Conservation (phyloP, 1,140 invertebrate species). For the Drosophila auraria region DNA sequence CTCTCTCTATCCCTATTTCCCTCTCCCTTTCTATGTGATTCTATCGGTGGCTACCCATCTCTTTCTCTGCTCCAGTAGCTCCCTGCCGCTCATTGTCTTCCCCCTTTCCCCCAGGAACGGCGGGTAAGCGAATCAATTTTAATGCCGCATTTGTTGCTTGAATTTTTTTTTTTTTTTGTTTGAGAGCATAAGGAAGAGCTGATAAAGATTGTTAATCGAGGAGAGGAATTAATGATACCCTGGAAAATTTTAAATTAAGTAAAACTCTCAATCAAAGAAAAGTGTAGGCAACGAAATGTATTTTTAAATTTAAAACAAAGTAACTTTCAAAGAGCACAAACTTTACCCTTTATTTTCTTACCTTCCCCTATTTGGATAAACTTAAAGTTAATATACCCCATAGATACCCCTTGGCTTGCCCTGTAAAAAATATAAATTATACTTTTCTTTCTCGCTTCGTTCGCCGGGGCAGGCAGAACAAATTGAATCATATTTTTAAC, state of each 20-base stretch:
- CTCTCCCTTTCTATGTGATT: conserved; percentile 8
- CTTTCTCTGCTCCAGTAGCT: not conserved
- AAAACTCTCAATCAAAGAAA: fast-evolving
- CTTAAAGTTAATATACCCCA: not conserved
- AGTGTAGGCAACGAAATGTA: too few relatives aligned
- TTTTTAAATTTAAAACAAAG: not conserved
- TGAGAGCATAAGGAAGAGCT: conserved; percentile 17
- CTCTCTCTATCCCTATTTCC: not conserved
- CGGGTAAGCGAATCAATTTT: conserved; percentile 77
- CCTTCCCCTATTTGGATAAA: too few relatives aligned
- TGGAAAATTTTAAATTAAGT: not conserved
- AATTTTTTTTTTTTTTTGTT: conserved; percentile 61
- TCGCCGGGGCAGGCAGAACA: conserved; percentile 53
- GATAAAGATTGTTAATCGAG: conserved; percentile 12
- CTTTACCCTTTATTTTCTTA: not conserved
- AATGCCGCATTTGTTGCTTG: conserved; percentile 75
- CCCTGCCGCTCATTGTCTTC: conserved; percentile 13
- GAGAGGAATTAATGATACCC: not conserved
- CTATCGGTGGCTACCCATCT: not conserved
- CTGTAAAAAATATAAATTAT: conserved; percentile 35
- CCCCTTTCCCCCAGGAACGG: conserved; percentile 1
- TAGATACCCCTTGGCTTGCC: not conserved
- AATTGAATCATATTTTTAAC: conserved; percentile 82
- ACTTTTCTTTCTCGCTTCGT: conserved; percentile 38
- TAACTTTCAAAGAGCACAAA: too few relatives aligned